Evolutionary conservation across 2,113 vertebrate genomes (phyloP), one percentile per base, ranked within the genome.

Genomic region (Calyptommatus sinebrachiatus): DNA sequence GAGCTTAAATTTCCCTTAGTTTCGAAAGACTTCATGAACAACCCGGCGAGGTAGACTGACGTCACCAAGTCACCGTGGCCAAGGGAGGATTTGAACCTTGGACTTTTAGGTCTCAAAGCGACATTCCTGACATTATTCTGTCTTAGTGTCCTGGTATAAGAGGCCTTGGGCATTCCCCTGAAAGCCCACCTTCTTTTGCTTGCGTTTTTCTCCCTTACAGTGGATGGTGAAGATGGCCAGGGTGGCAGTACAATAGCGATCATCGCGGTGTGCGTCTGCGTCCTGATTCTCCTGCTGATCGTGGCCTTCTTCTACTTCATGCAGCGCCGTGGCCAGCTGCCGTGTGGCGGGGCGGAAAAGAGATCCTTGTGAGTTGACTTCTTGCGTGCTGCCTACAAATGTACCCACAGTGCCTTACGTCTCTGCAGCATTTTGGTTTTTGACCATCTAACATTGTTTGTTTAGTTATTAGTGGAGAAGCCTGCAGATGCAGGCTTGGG

Each of bases 251-350:
- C 94, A 9, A 88, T 89, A 3, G 97, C 97, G 4, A 96, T 98
- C 86, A 92, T 97, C 28, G 97, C 97, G 0, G 97, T 97, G 88
- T 97, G 97, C 35, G 94, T 97, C 83, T 97, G 97, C 12, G 97
- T 98, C 78, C 93, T 97, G 63, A 93, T 98, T 74, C 94, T 98
- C 53, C 95, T 98, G 18, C 89, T 98, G 12, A 86, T 97, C 53
- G 97, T 97, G 1, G 96, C 91, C 0, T 84, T 94, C 74, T 92
- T 98, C 90, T 98, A 96, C 86, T 97, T 94, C 92, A 93, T 97
- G 86, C 94, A 93, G 85, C 97, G 95, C 89, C 97, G 93, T 81
- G 95, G 90, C 68, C 97, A 94, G 67, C 88, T 96, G 7, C 90
- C 93, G 71, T 98, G 97, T 92, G 94, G 85, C 90, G 94, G 80